Percentiles rank a stretch among this genome's conserved stretches.
phyloP scores from a whole-genome alignment of 1,140 invertebrate species.

The Oreohelix idahoensis region DNA sequence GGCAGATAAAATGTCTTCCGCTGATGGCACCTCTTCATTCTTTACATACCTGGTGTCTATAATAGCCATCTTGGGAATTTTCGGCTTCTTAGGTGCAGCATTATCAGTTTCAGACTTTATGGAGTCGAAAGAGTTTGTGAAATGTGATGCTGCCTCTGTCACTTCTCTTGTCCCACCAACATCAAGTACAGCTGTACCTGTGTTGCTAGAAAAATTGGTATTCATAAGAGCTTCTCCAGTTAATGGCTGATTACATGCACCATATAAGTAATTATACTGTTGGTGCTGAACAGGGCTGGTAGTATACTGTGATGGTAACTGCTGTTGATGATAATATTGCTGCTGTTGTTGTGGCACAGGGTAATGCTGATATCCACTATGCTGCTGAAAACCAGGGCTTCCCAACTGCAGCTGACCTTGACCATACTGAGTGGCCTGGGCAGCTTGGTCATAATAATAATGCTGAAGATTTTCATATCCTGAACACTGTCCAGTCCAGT shows the following conservation, averaged over 20 bases:
- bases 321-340: not conserved
- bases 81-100: not conserved
- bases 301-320: not conserved
- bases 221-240: not conserved
- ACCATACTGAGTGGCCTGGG: not conserved
- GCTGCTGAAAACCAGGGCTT: not conserved
- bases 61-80: slow-evolving; percentile 13
- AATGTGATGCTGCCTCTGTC: not conserved
- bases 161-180: not conserved
- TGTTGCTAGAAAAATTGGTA: not conserved
- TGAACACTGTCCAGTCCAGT: not conserved
- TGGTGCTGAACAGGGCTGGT: not conserved
- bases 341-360: not conserved
- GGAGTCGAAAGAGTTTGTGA: not conserved
- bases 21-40: slow-evolving; percentile 23
- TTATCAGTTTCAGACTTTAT: not conserved
- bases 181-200: not conserved
- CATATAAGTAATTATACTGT: not conserved
- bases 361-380: not conserved
- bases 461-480: not conserved
- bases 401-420: not conserved
- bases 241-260: not conserved
- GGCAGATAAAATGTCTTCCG: not conserved
- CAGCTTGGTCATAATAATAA: not conserved
- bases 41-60: slow-evolving; percentile 39